Evolutionary conservation across 2,113 vertebrate species (phyloP), one percentile per base, ranked within the genome.

Genomic region (Sphaerodactylus townsendi): DNA sequence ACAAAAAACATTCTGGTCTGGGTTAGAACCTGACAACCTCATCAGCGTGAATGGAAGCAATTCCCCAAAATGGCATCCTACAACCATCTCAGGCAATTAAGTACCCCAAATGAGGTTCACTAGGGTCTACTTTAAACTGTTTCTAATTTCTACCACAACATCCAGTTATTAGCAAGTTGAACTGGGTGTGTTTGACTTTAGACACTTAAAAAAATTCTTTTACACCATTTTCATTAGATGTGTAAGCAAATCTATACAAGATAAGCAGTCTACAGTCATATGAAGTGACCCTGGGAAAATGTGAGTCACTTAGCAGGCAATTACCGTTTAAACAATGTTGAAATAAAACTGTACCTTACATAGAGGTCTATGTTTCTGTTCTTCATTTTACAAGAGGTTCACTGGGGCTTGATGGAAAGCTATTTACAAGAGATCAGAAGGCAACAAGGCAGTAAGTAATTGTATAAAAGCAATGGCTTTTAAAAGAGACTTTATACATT

Each of bases 231-330:
- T 88, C 87, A 92, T 92, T 89, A 87, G 87, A 87, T 94, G 91
- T 87, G 82, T 93, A 94, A 93, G 87, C 59, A 91, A 86, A 90
- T 90, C 79, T n/a, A 77, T 75, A 88, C 21, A 89, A 9, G 87
- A 82, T 88, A 80, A 90, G 86, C 85, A 90, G 74, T 79, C 66
- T 3, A 21, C 9, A 83, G 88, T 84, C 87, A 92, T 81, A 88
- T 90, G 88, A 93, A 86, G 88, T 77, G 82, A 83, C 80, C 82
- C 1, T 0, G 37, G 73, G 19, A 68, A 41, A 79, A 13, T 0
- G 78, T 88, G 89, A 92, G 69, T 93, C 89, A 92, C 88, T 94
- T 93, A 94, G 62, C 70, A 92, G 85, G 78, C 41, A 94, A 92
- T 91, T 92, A 89, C 71, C 84, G 92, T 56, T 10, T 90, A 81